Conservation (phyloP, 1,140 invertebrate species). For the Ostrea edulis region DNA sequence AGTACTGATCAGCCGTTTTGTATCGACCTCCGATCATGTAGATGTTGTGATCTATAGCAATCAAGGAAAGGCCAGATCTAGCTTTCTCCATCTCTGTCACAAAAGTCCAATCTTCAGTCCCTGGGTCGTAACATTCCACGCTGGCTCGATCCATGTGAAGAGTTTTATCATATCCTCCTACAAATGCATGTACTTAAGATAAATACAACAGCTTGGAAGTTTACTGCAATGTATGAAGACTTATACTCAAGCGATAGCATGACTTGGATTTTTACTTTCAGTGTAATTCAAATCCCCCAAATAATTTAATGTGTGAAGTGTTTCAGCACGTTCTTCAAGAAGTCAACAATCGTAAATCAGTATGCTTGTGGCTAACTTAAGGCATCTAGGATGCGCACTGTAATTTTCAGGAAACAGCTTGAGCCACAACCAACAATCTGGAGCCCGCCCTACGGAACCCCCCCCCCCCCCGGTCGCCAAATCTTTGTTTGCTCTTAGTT, state of each 20-base stretch:
- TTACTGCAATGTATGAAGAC: not conserved
- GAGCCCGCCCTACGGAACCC: no score
- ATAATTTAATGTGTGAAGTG: no score
- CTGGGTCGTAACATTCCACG: slow-evolving; percentile 76
- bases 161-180: slow-evolving; percentile 77
- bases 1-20: slow-evolving; percentile 75
- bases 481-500: no score
- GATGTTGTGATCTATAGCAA: slow-evolving; percentile 74
- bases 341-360: no score
- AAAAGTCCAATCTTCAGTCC: slow-evolving; percentile 75
- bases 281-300: no score
- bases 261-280: no score
- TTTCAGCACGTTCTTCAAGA: no score
- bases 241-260: not conserved
- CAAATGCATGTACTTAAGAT: not conserved
- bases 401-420: no score
- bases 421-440: no score
- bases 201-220: not conserved
- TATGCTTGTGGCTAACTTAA: no score
- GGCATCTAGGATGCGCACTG: no score
- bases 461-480: no score
- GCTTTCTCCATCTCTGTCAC: slow-evolving; percentile 78
- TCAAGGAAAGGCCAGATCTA: slow-evolving; percentile 73
- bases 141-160: slow-evolving; percentile 77
- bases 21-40: slow-evolving; percentile 77